Evolutionary conservation across 2,113 vertebrate species (phyloP).

Genomic region (Bucco capensis): DNA sequence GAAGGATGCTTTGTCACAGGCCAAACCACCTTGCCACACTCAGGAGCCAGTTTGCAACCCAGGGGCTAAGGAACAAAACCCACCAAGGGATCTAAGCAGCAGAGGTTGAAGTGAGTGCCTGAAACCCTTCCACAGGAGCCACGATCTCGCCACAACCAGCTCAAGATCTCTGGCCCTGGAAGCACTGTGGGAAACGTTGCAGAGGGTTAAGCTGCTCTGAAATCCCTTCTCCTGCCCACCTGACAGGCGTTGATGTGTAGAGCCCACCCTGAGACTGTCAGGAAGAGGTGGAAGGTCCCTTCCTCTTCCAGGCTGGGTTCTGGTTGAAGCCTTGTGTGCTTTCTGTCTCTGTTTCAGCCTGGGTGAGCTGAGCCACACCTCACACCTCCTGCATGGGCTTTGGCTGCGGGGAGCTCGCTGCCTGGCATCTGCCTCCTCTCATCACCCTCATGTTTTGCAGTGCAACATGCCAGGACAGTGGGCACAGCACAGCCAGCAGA

Average conservation of each 20-base stretch:
- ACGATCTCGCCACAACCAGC: background rate
- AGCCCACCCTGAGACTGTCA: background rate
- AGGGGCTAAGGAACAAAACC: background rate
- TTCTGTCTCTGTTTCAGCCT: background rate
- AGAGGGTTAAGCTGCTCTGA: background rate
- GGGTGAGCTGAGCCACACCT: background rate
- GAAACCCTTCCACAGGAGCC: background rate
- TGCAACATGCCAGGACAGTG: accelerated
- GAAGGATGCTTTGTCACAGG: background rate
- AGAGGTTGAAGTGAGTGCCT: background rate
- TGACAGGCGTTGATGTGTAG: accelerated
- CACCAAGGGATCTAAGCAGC: background rate
- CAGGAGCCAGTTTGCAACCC: background rate
- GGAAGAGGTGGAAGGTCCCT: background rate
- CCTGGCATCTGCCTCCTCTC: background rate
- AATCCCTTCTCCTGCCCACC: background rate
- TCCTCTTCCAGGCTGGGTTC: background rate
- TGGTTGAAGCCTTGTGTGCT: background rate
- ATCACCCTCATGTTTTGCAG: background rate
- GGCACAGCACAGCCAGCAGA: background rate
- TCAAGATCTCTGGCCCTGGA: background rate
- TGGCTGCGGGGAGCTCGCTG: background rate
- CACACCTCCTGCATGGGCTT: background rate
- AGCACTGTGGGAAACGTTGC: background rate
- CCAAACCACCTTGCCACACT: background rate